phyloP scores from a whole-genome alignment of 2,113 vertebrate genomes.

The Coptodon bakossiorum region DNA sequence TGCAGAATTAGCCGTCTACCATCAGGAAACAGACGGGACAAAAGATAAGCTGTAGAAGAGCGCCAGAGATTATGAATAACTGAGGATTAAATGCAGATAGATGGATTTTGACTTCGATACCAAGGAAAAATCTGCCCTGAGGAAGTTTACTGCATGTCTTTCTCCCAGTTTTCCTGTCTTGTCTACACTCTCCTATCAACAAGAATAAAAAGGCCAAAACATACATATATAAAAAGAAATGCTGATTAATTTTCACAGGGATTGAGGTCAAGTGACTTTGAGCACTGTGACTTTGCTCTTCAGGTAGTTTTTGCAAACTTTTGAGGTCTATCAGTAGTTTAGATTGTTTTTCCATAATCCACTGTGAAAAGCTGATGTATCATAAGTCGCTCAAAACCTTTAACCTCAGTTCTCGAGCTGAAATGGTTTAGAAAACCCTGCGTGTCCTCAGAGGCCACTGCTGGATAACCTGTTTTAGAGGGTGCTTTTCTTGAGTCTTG shows the following conservation, averaged over 20 bases:
- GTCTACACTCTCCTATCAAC: background rate
- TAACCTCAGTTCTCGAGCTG: background rate
- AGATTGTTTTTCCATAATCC: background rate
- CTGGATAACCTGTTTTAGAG: background rate
- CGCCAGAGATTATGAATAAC: background rate
- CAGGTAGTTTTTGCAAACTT: background rate
- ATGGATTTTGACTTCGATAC: background rate
- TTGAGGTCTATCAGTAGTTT: background rate
- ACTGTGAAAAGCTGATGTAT: background rate
- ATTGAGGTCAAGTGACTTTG: background rate
- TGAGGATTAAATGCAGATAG: background rate
- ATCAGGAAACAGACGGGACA: background rate
- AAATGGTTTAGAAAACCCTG: background rate
- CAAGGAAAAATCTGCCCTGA: background rate
- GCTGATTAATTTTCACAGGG: background rate
- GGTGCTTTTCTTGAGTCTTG: background rate
- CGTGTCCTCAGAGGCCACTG: background rate
- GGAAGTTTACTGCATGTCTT: background rate
- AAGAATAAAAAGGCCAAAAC: background rate
- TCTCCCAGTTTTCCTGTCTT: background rate
- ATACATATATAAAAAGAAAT: background rate
- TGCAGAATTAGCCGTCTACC: background rate
- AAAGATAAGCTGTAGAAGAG: background rate
- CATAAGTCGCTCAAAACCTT: background rate
- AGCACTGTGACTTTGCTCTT: background rate